These are phyloP conservation scores for Apteryx owenii DNA, from an alignment of 2,113 vertebrate genomes.

Conservation along the genomic window DNA sequence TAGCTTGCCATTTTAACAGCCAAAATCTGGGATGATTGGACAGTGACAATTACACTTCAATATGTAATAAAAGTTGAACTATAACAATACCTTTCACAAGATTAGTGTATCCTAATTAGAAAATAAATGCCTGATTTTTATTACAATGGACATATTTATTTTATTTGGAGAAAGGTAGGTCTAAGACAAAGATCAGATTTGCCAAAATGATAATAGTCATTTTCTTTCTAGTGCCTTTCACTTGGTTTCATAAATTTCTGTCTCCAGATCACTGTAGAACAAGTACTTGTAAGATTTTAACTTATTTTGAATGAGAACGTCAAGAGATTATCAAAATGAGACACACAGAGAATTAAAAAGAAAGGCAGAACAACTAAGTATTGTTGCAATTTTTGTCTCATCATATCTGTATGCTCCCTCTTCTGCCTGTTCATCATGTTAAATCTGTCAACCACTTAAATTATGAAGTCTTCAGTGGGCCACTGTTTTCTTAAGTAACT, in stretches of 20 bases:
- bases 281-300: background rate
- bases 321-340: background rate
- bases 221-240: background rate
- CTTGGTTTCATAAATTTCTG: background rate
- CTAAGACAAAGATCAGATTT: background rate
- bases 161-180: background rate
- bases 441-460: background rate
- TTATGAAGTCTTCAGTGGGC: background rate
- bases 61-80: background rate
- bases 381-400: background rate
- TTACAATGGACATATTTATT: background rate
- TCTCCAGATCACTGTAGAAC: background rate
- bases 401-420: background rate
- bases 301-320: background rate
- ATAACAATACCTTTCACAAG: background rate
- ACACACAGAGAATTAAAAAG: background rate
- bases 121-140: background rate
- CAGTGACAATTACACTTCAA: background rate
- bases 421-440: background rate
- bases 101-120: background rate
- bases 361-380: fast-evolving
- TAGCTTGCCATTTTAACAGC: background rate
- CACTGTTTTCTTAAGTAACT: background rate
- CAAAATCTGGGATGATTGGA: background rate
- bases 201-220: background rate